Conservation (phyloP, 2,113 vertebrate genomes). For the Buteo buteo region DNA sequence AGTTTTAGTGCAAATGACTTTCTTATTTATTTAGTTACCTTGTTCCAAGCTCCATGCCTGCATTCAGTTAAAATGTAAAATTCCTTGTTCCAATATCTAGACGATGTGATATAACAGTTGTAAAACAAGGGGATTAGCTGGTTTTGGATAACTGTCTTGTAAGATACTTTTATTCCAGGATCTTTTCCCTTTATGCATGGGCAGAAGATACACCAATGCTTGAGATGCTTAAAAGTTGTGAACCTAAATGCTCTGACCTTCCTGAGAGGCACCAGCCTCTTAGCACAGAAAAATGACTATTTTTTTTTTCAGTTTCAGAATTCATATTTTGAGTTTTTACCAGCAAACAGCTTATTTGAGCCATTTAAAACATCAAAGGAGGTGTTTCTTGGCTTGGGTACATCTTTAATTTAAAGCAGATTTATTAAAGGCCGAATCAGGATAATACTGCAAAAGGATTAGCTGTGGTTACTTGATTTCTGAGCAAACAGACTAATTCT, state of each 20-base stretch:
- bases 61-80: not conserved
- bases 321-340: not conserved
- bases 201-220: not conserved
- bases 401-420: conserved; percentile 51
- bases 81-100: not conserved
- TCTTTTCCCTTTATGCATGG: not conserved
- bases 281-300: not conserved
- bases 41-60: not conserved
- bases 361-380: conserved; percentile 53
- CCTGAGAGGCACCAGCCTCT: not conserved
- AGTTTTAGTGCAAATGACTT: not conserved
- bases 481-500: conserved; percentile 41
- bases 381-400: conserved; percentile 21
- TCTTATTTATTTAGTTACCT: not conserved
- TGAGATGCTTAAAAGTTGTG: not conserved
- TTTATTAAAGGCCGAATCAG: conserved; percentile 47
- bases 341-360: not conserved
- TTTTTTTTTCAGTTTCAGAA: not conserved
- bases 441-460: conserved; percentile 53
- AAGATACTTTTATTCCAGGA: not conserved
- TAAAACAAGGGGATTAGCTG: not conserved
- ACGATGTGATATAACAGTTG: fast-evolving
- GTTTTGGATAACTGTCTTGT: not conserved
- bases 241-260: not conserved
- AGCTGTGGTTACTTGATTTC: conserved; percentile 50